These are phyloP conservation scores for Caradrina kadenii DNA, from an alignment of 2,888 invertebrate species.

Conservation along the genomic window DNA sequence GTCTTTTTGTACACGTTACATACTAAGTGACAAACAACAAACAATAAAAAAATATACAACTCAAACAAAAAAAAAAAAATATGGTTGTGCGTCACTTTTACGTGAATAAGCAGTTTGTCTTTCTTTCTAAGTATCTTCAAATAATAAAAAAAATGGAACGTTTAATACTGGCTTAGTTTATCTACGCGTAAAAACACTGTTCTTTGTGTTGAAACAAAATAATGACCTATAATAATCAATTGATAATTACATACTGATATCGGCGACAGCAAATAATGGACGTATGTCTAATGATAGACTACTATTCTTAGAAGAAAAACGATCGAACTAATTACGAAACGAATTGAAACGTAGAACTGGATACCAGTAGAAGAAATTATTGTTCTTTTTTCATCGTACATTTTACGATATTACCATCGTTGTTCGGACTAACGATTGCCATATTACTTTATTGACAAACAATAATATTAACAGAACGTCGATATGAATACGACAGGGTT, in stretches of 20 bases:
- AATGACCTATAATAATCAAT: neutral
- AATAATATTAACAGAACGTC: neutral
- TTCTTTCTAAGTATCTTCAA: too few species aligned
- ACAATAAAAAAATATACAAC: too few species aligned
- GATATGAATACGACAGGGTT: too few species aligned
- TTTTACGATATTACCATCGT: neutral
- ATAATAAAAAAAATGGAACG: too few species aligned
- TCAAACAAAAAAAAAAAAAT: too few species aligned
- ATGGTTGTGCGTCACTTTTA: too few species aligned
- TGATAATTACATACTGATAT: neutral
- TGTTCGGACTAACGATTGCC: neutral
- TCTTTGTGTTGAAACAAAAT: too few species aligned
- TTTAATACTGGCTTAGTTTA: too few species aligned
- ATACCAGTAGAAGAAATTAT: neutral
- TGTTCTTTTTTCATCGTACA: neutral
- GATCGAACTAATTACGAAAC: neutral
- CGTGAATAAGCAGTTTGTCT: too few species aligned
- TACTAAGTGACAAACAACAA: too few species aligned
- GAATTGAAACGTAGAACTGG: neutral
- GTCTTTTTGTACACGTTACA: too few species aligned
- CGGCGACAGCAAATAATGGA: neutral
- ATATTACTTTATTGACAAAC: neutral
- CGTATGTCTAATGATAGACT: neutral
- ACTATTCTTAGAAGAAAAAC: neutral
- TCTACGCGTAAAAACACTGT: too few species aligned